A percentile compares a stretch with the other conserved stretches of the same genome.
phyloP scores from a whole-genome alignment of 2,888 invertebrate species.

The Chromoteleia sp. region DNA sequence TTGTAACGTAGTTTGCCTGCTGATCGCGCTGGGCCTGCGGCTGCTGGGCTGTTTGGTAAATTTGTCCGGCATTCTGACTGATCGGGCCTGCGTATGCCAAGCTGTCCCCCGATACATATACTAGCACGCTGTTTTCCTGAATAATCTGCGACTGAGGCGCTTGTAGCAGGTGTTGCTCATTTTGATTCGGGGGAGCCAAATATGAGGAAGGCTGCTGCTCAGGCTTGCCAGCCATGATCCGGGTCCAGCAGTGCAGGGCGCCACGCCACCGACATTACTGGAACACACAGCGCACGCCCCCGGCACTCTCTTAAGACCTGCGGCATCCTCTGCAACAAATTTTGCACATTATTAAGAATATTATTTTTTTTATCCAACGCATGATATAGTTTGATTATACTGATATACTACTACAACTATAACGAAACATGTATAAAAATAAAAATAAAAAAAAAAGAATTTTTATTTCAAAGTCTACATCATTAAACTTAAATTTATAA shows the following conservation, averaged over 20 bases:
- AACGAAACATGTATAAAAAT: too few species aligned
- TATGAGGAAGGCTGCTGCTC: constrained; percentile 86
- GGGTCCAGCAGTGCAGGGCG: constrained; percentile 83
- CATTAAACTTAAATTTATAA: too few species aligned
- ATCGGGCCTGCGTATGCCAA: constrained; percentile 86
- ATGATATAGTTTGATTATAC: too few species aligned
- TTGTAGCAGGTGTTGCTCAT: constrained; percentile 71
- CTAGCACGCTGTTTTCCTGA: constrained; percentile 86
- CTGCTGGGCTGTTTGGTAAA: constrained; percentile 73
- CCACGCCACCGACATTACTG: constrained; percentile 89
- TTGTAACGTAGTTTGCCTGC: constrained; percentile 69
- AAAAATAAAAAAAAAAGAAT: too few species aligned
- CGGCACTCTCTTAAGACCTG: constrained; percentile 80
- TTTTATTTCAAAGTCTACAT: too few species aligned
- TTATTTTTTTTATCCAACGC: too few species aligned
- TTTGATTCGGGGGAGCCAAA: constrained; percentile 84
- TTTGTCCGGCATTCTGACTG: constrained; percentile 83
- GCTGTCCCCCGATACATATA: constrained; percentile 87
- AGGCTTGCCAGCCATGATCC: constrained; percentile 92
- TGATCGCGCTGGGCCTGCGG: constrained; percentile 72
- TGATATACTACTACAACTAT: too few species aligned
- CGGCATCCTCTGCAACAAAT: constrained; percentile 82
- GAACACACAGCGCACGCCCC: constrained; percentile 85
- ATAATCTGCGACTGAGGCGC: constrained; percentile 73
- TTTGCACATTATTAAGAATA: constrained; percentile 14